A percentile compares a stretch with the other conserved stretches of the same genome.
These are phyloP conservation scores for Dasyurus viverrinus DNA, from an alignment of 2,113 vertebrate species.

Conservation along the genomic window DNA sequence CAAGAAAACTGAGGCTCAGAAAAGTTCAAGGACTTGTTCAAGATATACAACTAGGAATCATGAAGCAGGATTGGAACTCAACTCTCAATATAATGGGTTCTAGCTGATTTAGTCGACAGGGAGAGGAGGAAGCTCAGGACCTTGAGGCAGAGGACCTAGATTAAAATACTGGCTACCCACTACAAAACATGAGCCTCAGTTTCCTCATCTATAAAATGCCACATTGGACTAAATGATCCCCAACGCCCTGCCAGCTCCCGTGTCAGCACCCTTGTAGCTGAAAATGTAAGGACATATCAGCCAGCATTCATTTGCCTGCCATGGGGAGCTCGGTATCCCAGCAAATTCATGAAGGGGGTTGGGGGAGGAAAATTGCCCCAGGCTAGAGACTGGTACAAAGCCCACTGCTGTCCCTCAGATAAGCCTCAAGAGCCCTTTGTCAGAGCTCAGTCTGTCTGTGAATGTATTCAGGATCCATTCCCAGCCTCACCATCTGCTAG, in stretches of 20 bases:
- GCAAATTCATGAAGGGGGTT: neutral
- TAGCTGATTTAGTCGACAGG: neutral
- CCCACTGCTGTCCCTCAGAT: slow-evolving; percentile 36
- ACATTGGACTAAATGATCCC: neutral
- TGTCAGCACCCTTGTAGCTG: neutral
- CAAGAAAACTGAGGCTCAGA: neutral
- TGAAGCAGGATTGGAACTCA: neutral
- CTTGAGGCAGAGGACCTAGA: neutral
- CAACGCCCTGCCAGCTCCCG: neutral
- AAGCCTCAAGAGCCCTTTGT: slow-evolving; percentile 44
- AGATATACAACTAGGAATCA: neutral
- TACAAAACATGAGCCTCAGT: neutral
- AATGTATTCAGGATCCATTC: slow-evolving; percentile 60
- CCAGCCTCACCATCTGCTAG: slow-evolving; percentile 46
- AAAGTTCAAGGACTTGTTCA: neutral
- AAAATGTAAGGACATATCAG: neutral
- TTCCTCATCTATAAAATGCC: neutral
- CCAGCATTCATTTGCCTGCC: neutral
- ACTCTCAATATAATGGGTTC: neutral
- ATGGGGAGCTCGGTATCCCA: neutral
- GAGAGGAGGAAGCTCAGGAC: neutral
- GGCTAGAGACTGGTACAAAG: slow-evolving; percentile 22
- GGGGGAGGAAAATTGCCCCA: neutral
- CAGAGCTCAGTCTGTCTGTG: slow-evolving; percentile 62
- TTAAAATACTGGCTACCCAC: neutral